These are phyloP conservation scores for Drosophila heteroneura DNA, from an alignment of 2,888 invertebrate species.

Conservation along the genomic window DNA sequence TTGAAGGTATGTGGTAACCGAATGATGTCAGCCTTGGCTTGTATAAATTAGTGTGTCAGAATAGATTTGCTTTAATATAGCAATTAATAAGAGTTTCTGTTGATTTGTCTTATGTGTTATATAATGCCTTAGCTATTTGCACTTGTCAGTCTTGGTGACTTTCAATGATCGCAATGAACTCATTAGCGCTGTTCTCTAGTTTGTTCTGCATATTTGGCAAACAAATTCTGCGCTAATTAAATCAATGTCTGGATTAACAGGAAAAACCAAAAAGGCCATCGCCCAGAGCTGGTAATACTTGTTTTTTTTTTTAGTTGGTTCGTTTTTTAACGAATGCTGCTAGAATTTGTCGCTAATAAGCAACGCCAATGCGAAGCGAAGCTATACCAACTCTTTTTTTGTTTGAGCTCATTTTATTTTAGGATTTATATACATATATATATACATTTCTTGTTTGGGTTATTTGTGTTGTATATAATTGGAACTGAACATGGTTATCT, in stretches of 20 bases:
- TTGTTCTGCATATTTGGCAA: conserved; percentile 29
- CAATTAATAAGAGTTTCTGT: conserved; percentile 29
- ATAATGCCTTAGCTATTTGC: conserved; percentile 5
- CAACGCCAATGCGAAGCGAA: background rate
- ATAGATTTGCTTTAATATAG: conserved; percentile 17
- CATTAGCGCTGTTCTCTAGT: conserved; percentile 45
- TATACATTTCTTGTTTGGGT: conserved; percentile 19
- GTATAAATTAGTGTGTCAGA: conserved; percentile 32
- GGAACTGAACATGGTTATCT: conserved; percentile 6
- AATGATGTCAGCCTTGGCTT: conserved; percentile 52
- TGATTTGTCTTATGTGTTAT: conserved; percentile 20
- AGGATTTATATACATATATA: background rate
- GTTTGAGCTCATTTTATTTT: conserved; percentile 14
- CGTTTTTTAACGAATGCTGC: background rate
- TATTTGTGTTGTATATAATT: conserved; percentile 18
- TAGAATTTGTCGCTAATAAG: conserved; percentile 15
- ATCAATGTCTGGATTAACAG: conserved; percentile 55
- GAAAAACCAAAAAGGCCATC: conserved; percentile 49
- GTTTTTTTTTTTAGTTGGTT: conserved; percentile 43
- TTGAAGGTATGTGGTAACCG: conserved; percentile 9
- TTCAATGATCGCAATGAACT: conserved; percentile 52
- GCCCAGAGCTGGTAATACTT: conserved; percentile 52
- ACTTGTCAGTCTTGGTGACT: conserved; percentile 1
- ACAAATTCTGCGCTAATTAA: conserved; percentile 66
- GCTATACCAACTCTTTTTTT: conserved; percentile 27